These are phyloP conservation scores for Meteorus cinctellus DNA, from an alignment of 2,888 invertebrate species.

Conservation along the genomic window DNA sequence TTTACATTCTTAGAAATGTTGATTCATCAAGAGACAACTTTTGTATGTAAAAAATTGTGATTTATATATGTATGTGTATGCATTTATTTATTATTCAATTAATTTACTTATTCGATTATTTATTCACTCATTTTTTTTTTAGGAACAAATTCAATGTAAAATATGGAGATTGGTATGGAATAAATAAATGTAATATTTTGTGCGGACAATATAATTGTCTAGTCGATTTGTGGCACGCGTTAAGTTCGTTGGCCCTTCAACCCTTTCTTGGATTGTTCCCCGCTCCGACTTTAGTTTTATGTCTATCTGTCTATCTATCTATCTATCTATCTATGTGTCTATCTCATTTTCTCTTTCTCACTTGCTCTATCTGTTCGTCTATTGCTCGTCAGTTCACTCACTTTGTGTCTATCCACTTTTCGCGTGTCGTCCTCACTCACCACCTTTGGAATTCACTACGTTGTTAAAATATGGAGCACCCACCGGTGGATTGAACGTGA, in stretches of 20 bases:
- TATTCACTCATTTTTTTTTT: background rate
- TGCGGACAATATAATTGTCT: background rate
- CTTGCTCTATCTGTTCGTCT: background rate
- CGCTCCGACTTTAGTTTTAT: background rate
- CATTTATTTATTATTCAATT: background rate
- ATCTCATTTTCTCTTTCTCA: background rate
- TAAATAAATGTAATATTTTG: background rate
- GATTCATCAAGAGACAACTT: too few species aligned
- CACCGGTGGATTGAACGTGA: constrained; percentile 12
- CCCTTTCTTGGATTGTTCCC: constrained; percentile 15
- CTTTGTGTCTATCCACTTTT: constrained; percentile 11
- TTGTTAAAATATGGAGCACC: constrained; percentile 27
- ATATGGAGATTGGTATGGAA: background rate
- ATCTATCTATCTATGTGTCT: background rate
- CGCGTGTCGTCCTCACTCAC: constrained; percentile 13
- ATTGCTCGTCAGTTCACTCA: background rate
- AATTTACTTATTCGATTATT: background rate
- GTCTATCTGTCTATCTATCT: background rate
- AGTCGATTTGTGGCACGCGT: constrained; percentile 36
- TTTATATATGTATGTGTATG: background rate
- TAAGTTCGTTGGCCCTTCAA: constrained; percentile 40
- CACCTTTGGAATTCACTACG: background rate
- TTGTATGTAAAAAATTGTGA: too few species aligned
- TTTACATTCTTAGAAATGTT: constrained; percentile 4
- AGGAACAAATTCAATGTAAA: background rate